Evolutionary conservation across 1,140 invertebrate genomes (phyloP), one percentile per base, ranked within the genome.

Genomic region (Euwallacea fornicatus): DNA sequence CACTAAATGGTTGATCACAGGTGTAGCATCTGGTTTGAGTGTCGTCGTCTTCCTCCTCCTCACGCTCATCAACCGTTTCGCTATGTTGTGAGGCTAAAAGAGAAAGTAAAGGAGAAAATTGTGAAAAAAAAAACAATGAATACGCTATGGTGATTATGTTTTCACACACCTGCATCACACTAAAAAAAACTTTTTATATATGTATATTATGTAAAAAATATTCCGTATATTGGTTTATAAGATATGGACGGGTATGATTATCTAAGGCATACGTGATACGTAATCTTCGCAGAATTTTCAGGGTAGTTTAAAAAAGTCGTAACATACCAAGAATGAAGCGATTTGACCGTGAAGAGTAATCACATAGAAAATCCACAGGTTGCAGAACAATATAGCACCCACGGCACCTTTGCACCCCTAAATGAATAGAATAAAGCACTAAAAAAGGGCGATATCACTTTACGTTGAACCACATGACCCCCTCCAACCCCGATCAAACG

Each of bases 1-100:
- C 89, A 65, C 83, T 83, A 80, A 88, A 92, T 46, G 85, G 85
- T 79, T 88, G 88, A 79, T 91, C 88, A 78, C 91, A 92, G 67
- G 88, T 85, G 50, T 87, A 83, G 77, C 91, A 92, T 73, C 88
- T 84, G 42, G 75, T 75, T 74, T 78, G 77, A 61, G 84, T 85
- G 63, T 89, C 87, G 56, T 89, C 88, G 44, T 89, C 87, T 59
- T 83, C 83, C 70, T 83, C 81, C 67, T 85, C 81, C 68, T 84
- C 85, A 70, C 85, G 80, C 67, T 90, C 88, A 64, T 88, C 88
- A 42, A 84, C 82, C 0, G 85, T 87, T 50, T 86, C 88, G 71
- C 88, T 88, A 75, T 89, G 87, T 72, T 88, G 86, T 33, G 88
- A 90, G 56, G 85, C 88, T 89, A 83, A 33, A 85, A 87, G 69